These are phyloP conservation scores for Maccullochella peelii DNA, from an alignment of 2,113 vertebrate genomes.

Conservation along the genomic window DNA sequence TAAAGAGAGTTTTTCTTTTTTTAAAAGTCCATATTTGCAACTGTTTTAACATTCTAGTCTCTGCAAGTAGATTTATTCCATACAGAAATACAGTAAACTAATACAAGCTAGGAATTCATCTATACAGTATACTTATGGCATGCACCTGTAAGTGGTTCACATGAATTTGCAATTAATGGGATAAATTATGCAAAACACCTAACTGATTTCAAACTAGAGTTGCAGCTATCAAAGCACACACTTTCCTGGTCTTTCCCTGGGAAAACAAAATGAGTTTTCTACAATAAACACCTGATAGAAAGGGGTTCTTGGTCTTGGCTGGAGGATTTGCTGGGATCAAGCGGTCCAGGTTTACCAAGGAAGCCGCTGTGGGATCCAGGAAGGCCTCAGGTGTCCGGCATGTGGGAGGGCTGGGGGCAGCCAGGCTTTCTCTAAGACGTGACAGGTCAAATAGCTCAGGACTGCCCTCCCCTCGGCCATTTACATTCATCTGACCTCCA, in stretches of 20 bases:
- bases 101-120: not conserved
- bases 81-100: not conserved
- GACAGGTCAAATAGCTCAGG: conserved; percentile 87
- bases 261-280: not conserved
- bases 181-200: not conserved
- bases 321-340: conserved; percentile 84
- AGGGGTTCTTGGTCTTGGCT: conserved; percentile 90
- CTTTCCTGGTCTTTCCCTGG: not conserved
- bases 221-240: not conserved
- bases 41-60: too few relatives aligned
- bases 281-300: conserved; percentile 88
- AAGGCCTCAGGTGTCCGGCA: conserved; percentile 91
- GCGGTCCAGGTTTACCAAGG: conserved; percentile 92
- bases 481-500: conserved; percentile 85
- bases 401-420: conserved; percentile 76
- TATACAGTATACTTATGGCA: too few relatives aligned
- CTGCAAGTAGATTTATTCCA: not conserved
- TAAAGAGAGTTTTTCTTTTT: too few relatives aligned
- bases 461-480: conserved; percentile 81
- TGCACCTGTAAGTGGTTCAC: too few relatives aligned
- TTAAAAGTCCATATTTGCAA: too few relatives aligned
- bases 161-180: too few relatives aligned
- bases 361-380: conserved; percentile 90
- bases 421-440: conserved; percentile 84
- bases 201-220: not conserved